phyloP scores from a whole-genome alignment of 2,888 invertebrate species.

The Listrodromus nycthemerus region DNA sequence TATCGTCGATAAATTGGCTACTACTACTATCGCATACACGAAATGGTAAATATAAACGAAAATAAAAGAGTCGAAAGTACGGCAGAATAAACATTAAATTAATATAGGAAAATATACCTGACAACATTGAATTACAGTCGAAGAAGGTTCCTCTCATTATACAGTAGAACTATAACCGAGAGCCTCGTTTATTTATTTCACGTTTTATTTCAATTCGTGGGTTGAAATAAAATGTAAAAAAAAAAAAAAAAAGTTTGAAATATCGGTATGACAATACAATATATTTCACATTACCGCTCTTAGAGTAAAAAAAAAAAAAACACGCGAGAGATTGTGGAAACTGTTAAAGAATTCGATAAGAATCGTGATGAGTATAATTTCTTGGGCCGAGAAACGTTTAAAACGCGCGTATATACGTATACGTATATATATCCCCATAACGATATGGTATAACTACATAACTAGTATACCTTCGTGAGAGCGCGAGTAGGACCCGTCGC shows the following conservation, averaged over 20 bases:
- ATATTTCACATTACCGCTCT: conserved; percentile 1
- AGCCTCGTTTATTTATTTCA: background rate
- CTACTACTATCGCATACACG: no score
- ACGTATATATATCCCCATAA: background rate
- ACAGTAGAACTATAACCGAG: background rate
- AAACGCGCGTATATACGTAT: conserved; percentile 15
- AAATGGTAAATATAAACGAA: no score
- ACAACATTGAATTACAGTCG: background rate
- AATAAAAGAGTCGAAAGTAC: no score
- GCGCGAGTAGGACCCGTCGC: conserved; percentile 33
- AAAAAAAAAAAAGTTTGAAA: background rate
- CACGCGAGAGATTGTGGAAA: conserved; percentile 29
- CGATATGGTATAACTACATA: background rate
- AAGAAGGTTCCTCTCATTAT: background rate
- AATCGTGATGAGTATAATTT: conserved; percentile 38
- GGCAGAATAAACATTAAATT: no score
- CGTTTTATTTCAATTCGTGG: background rate
- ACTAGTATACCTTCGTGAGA: conserved; percentile 33
- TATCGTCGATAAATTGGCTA: no score
- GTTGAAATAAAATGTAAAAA: background rate
- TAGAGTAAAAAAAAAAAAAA: background rate
- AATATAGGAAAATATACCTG: no score
- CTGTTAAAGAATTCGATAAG: conserved; percentile 44
- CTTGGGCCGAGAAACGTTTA: conserved; percentile 14
- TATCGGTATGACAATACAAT: background rate